Base-by-base conservation (phyloP, 2,888 invertebrate species). In the Amphipoea oculea region DNA sequence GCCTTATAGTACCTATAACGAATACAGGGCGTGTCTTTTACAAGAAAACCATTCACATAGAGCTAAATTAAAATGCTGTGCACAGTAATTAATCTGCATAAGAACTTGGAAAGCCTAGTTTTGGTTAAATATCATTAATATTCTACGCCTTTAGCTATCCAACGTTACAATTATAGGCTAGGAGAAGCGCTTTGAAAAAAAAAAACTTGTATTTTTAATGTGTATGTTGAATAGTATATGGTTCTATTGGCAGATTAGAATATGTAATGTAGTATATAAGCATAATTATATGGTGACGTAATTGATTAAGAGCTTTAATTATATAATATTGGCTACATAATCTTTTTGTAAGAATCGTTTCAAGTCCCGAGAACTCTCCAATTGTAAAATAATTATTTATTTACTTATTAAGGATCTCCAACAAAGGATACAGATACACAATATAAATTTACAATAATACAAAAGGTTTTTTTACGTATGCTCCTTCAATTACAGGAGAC, bases 51-150 rank as follows among this genome's bases (percentile, higher is more conserved):
- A 79, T 74, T 68, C 42, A 65, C 57, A 73, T 45, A 77, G 54
- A 48, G 45, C 12, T 2, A 36, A 14, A 77, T 57, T 67, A 45
- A 78, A 68, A 71, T 74, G 3, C n/a, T 73, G 20, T 51, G 9
- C n/a, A n/a, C 20, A 54, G 57, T 40, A 7, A 87, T 76, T 86
- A 80, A 86, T 88, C 75, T 78, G 54, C 77, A 81, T 78, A 75
- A 1, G 45, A 70, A 70, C 69, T 29, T 66, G 62, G n/a, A 45
- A 66, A 14, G 65, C 54, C 51, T 73, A 66, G 67, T 76, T 76
- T 72, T 23, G 11, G 17, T 62, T 20, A 45, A 71, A 63, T 17
- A 40, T 67, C 68, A 85, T 85, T 76, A 85, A 69, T 78, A 86
- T 76, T 88, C 79, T 69, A 79, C 40, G 12, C 29, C 67, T 65